Evolutionary conservation across 2,888 invertebrate species (phyloP).

Genomic region (Andrena fulva): DNA sequence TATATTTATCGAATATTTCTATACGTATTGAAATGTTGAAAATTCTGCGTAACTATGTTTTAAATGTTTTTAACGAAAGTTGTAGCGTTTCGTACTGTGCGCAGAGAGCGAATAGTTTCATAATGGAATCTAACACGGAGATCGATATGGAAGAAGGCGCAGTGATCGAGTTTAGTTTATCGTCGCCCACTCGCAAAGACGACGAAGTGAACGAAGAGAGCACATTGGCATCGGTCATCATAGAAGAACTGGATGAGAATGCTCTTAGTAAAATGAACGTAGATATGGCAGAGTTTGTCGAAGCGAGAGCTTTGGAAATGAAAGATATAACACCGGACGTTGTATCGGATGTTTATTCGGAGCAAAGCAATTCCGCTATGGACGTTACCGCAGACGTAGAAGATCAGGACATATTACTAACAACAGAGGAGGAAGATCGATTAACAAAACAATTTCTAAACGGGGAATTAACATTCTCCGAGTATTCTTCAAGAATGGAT

Average conservation of each 20-base stretch:
- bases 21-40: not conserved
- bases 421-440: conserved; percentile 77
- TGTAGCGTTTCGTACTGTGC: conserved; percentile 13
- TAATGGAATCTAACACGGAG: conserved; percentile 17
- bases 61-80: conserved; percentile 1
- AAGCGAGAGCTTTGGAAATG: conserved; percentile 79
- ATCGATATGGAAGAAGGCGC: not conserved
- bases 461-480: conserved; percentile 90
- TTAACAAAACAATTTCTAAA: conserved; percentile 89
- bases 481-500: conserved; percentile 87
- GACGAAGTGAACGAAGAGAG: conserved; percentile 28
- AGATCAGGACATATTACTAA: conserved; percentile 70
- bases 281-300: conserved; percentile 81
- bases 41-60: not conserved
- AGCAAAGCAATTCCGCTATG: conserved; percentile 17
- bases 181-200: not conserved
- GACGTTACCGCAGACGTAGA: conserved; percentile 69
- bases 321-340: conserved; percentile 71
- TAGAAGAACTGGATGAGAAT: conserved; percentile 81
- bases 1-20: not conserved
- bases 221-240: conserved; percentile 65
- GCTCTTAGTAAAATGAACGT: conserved; percentile 74
- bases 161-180: conserved; percentile 21
- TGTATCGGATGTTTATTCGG: conserved; percentile 32
- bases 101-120: conserved; percentile 18